phyloP scores from a whole-genome alignment of 2,888 invertebrate genomes.

The Mythimna vitellina region DNA sequence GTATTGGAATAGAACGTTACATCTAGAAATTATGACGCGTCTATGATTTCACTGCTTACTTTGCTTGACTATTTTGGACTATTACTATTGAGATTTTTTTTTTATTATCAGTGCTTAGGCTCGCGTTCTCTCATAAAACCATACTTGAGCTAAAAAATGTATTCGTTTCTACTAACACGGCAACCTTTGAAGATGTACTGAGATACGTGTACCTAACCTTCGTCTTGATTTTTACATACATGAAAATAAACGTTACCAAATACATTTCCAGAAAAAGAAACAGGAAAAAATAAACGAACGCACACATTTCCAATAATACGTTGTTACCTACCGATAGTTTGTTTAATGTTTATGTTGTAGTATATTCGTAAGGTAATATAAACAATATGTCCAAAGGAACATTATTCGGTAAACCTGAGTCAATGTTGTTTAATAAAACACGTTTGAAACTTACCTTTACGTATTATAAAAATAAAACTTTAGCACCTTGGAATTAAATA shows the following conservation, averaged over 20 bases:
- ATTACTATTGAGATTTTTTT: too few relatives aligned
- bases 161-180: background rate
- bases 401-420: conserved; percentile 69
- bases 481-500: conserved; percentile 12
- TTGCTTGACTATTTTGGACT: background rate
- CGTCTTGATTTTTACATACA: conserved; percentile 13
- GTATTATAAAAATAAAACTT: conserved; percentile 36
- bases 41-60: background rate
- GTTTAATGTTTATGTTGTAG: conserved; percentile 72
- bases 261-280: conserved; percentile 47
- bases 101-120: background rate
- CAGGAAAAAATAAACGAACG: conserved; percentile 50
- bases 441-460: conserved; percentile 63
- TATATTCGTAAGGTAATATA: conserved; percentile 72
- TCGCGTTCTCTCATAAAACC: background rate
- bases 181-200: background rate
- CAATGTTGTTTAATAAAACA: conserved; percentile 71
- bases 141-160: background rate
- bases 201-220: conserved; percentile 9
- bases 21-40: background rate
- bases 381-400: conserved; percentile 69
- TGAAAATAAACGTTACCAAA: conserved; percentile 45
- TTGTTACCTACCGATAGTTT: conserved; percentile 55
- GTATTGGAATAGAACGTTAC: conserved; percentile 12
- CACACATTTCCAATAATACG: conserved; percentile 48